Evolutionary conservation across 2,113 vertebrate genomes (phyloP).

Genomic region (Meriones unguiculatus): DNA sequence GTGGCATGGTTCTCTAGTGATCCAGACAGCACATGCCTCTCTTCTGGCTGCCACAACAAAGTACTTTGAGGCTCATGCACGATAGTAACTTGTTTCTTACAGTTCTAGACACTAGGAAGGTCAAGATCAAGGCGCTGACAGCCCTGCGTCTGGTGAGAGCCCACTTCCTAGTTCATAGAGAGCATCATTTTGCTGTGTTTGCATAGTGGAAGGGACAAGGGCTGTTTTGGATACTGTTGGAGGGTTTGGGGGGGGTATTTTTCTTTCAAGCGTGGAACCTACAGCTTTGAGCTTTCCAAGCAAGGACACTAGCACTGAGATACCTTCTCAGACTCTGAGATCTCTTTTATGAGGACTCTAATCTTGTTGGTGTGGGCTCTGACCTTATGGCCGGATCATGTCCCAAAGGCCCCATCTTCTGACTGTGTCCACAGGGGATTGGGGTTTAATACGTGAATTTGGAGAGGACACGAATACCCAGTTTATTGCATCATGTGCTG

Average conservation of each 20-base stretch:
- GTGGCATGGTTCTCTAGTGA: background rate
- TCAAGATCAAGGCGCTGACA: background rate
- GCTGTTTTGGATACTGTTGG: background rate
- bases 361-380: background rate
- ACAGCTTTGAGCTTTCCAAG: background rate
- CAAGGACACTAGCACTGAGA: background rate
- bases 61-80: background rate
- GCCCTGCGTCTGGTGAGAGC: background rate
- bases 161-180: background rate
- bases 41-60: background rate
- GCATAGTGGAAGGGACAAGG: background rate
- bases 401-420: background rate
- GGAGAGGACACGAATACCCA: no score
- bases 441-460: background rate
- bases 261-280: background rate
- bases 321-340: background rate
- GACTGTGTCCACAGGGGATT: background rate
- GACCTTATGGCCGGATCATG: background rate
- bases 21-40: background rate
- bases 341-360: background rate
- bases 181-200: background rate
- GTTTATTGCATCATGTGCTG: background rate
- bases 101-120: background rate
- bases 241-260: background rate
- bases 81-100: background rate